A percentile compares a stretch with the other conserved stretches of the same genome.
phyloP scores from a whole-genome alignment of 2,113 vertebrate species.

The Cheirogaleus medius region DNA sequence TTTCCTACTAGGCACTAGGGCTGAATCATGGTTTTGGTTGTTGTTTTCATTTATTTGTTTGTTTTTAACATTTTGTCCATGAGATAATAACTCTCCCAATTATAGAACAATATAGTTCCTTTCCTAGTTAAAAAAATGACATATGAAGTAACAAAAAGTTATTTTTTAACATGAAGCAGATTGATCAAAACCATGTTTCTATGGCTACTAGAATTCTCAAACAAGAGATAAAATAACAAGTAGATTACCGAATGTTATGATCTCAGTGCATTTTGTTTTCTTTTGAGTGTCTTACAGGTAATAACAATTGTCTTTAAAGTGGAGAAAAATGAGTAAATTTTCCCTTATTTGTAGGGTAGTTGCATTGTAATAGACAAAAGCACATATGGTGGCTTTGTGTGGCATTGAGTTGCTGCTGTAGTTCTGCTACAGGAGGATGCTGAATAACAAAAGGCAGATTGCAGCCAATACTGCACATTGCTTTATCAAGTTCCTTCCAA shows the following conservation, averaged over 20 bases:
- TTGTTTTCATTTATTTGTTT: neutral
- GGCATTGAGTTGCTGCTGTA: neutral
- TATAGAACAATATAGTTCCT: constrained; percentile 19
- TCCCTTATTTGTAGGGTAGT: neutral
- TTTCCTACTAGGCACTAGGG: neutral
- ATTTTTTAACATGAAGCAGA: constrained; percentile 64
- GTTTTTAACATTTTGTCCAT: neutral
- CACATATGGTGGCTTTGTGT: neutral
- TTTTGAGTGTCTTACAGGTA: constrained; percentile 18
- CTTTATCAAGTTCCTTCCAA: neutral
- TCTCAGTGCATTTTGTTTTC: constrained; percentile 30
- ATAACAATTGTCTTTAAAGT: neutral
- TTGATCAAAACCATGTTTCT: constrained; percentile 64
- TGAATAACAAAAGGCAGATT: neutral
- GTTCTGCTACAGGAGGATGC: neutral
- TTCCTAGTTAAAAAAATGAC: neutral
- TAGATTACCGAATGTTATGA: constrained; percentile 43
- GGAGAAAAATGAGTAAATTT: neutral
- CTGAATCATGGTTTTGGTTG: neutral
- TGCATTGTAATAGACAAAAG: neutral
- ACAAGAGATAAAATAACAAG: constrained; percentile 63
- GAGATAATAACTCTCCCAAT: neutral
- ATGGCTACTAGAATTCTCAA: constrained; percentile 71
- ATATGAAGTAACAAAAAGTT: neutral
- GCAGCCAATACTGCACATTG: neutral